phyloP scores from a whole-genome alignment of 2,113 vertebrate species.

The Oxygymnocypris stewartii region DNA sequence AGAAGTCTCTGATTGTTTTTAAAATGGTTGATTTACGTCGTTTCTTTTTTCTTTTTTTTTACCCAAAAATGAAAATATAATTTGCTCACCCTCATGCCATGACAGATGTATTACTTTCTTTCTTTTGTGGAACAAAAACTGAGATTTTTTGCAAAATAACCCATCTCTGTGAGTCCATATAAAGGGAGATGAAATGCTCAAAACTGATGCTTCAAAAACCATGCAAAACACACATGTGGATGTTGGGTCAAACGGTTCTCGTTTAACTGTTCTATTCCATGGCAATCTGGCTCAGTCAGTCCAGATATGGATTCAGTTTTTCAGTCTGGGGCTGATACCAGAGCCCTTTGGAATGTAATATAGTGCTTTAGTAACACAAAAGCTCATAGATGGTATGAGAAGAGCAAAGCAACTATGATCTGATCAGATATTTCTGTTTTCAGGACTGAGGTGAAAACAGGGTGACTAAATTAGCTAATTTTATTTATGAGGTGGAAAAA shows the following conservation, averaged over 20 bases:
- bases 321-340: not conserved
- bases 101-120: not conserved
- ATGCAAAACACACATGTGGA: not conserved
- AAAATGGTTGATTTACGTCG: not conserved
- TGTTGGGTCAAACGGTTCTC: not conserved
- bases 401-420: not conserved
- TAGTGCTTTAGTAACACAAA: not conserved
- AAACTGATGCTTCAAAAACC: not conserved
- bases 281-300: not conserved
- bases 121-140: not conserved
- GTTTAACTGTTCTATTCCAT: not conserved
- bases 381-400: not conserved
- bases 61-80: not conserved
- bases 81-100: not conserved
- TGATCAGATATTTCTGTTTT: not conserved
- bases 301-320: not conserved
- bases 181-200: not conserved
- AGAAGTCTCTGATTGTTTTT: not conserved
- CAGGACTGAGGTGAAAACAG: not conserved
- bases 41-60: not conserved
- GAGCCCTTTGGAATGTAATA: not conserved
- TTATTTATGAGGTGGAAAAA: not conserved
- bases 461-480: not conserved
- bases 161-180: not conserved
- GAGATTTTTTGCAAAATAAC: not conserved